A percentile compares a stretch with the other conserved stretches of the same genome.
phyloP scores from a whole-genome alignment of 2,797 vertebrate genomes.

The Ceyx erithaca region DNA sequence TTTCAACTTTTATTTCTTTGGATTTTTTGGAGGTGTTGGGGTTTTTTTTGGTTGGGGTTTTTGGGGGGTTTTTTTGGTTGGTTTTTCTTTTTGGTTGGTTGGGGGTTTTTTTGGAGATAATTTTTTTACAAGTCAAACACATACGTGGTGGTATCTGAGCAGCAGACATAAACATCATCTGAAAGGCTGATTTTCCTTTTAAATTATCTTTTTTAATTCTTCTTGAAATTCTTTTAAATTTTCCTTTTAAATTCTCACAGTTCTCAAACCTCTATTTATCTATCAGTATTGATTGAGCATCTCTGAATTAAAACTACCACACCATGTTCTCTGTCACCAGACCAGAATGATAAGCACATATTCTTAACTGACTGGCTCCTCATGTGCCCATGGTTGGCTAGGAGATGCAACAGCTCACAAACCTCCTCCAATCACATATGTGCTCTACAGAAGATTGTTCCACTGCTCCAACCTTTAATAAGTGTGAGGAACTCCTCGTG shows the following conservation, averaged over 20 bases:
- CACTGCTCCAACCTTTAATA: conserved; percentile 87
- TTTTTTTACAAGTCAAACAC: not conserved
- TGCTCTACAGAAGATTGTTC: not conserved
- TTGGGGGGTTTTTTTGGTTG: too few species aligned
- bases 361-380: not conserved
- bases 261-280: not conserved
- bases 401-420: not conserved
- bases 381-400: not conserved
- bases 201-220: not conserved
- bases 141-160: not conserved
- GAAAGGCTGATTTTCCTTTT: not conserved
- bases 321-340: not conserved
- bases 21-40: too few species aligned
- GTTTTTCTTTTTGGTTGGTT: too few species aligned
- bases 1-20: too few species aligned
- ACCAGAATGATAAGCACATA: not conserved
- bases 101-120: too few species aligned
- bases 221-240: not conserved
- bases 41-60: too few species aligned
- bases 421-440: not conserved
- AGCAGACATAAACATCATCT: not conserved
- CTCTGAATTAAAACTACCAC: not conserved
- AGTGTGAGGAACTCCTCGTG: conserved; percentile 93
- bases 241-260: not conserved
- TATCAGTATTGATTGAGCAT: not conserved